Evolutionary conservation across 2,113 vertebrate species (phyloP).

Genomic region (Hydropotes inermis): DNA sequence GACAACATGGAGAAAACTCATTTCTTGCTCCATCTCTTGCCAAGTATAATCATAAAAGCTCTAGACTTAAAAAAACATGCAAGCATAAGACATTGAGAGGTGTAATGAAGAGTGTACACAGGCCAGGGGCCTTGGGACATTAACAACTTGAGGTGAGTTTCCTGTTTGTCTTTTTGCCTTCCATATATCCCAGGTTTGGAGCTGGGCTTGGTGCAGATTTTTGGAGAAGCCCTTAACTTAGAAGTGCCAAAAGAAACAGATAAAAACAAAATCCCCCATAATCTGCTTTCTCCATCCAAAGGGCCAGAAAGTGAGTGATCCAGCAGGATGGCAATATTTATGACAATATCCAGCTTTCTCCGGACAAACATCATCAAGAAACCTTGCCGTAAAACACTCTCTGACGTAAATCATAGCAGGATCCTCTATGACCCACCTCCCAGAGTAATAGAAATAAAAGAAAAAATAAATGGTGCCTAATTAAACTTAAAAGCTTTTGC

Average conservation of each 20-base stretch:
- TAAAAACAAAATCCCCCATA: background rate
- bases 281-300: background rate
- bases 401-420: too few relatives aligned
- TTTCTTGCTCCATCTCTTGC: background rate
- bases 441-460: too few relatives aligned
- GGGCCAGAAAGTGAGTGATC: background rate
- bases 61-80: background rate
- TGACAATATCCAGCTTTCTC: background rate
- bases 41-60: background rate
- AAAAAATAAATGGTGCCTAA: too few relatives aligned
- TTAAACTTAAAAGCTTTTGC: too few relatives aligned
- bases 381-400: background rate
- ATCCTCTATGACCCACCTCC: too few relatives aligned
- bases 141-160: background rate
- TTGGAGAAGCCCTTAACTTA: background rate
- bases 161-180: background rate
- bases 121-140: background rate
- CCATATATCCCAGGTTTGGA: background rate
- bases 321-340: background rate
- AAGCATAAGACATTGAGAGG: background rate
- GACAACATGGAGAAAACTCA: background rate
- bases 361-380: background rate
- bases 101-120: background rate
- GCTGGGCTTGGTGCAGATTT: background rate
- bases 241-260: background rate